Evolutionary conservation across 2,888 invertebrate genomes (phyloP), one percentile per base, ranked within the genome.

Genomic region (Chrysopilus asiliformis): DNA sequence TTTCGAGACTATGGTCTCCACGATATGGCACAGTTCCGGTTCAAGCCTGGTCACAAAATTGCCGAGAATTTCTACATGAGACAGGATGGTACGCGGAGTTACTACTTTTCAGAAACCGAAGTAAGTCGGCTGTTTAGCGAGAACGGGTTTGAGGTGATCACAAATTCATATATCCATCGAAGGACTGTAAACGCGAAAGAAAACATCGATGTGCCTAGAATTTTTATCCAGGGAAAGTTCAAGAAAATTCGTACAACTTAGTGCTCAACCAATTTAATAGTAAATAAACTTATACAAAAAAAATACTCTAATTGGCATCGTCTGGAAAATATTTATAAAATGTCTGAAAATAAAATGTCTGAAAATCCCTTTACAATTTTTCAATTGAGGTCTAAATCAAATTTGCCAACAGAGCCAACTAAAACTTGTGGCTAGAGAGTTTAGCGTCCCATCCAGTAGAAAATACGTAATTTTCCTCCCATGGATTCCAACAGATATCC

Each of bases 1-100:
- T 81, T 97, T 47, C 66, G 97, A 42, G 97, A 97, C 62, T 98
- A 97, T 60, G 97, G 91, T 0, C 66, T 89, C 0, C 83, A 91
- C 53, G 97, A 97, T 58, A 89, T 95, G 82, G 89, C 97, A 0
- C 94, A 95, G 67, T 55, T 97, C 33, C 69, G 97, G 22, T 98
- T 98, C 57, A 83, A 86, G 43, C 76, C 89, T 0, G 94, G 93
- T 0, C 80, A 87, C 54, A 94, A 95, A 60, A 83, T 97, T 33
- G 63, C 76, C 0, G 91, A 95, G 3, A 86, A 91, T 56, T 84
- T 93, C 49, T 98, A 97, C 56, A 84, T 90, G 71, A 67, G 97
- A 13, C 95, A 95, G 60, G 97, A 98, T 72, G 94, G 94, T 2
- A 97, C 95, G 0, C 75, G 91, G 47, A 78, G 79, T 45, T 90